phyloP scores from a whole-genome alignment of 2,797 vertebrate genomes.

The Peromyscus attwateri region DNA sequence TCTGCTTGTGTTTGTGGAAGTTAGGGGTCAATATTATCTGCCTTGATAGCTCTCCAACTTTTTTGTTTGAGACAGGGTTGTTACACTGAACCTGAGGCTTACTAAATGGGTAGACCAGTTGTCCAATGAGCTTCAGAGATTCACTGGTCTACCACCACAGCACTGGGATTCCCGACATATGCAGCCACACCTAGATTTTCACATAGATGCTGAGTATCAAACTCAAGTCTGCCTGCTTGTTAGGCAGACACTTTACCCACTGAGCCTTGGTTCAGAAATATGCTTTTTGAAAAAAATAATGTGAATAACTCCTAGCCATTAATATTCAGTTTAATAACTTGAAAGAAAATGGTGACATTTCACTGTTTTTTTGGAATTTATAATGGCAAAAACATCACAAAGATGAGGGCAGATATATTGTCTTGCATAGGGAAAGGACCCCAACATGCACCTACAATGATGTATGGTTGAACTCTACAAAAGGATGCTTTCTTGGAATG shows the following conservation, averaged over 20 bases:
- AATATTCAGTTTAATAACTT: slow-evolving; percentile 1
- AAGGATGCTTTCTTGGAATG: not conserved
- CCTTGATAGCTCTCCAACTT: not conserved
- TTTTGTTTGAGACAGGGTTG: not conserved
- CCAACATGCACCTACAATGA: not conserved
- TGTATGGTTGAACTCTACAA: not conserved
- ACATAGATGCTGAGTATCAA: not conserved
- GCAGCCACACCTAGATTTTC: not conserved
- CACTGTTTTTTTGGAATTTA: slow-evolving; percentile 40
- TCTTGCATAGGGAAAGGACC: not conserved
- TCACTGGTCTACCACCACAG: not conserved
- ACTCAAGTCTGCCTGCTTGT: not conserved
- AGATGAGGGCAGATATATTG: not conserved
- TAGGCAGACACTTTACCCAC: not conserved
- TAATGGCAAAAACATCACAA: not conserved
- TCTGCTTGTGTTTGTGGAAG: not conserved
- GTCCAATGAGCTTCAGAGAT: not conserved
- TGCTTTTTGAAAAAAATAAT: not conserved
- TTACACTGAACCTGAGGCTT: not conserved
- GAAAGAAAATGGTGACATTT: not conserved
- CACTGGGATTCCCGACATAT: not conserved
- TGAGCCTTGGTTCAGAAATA: not conserved
- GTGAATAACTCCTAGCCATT: slow-evolving; percentile 7
- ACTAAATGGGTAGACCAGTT: not conserved
- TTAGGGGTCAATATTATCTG: not conserved